These are phyloP conservation scores for Eubasilissa regina DNA, from an alignment of 1,140 invertebrate species.

Conservation along the genomic window DNA sequence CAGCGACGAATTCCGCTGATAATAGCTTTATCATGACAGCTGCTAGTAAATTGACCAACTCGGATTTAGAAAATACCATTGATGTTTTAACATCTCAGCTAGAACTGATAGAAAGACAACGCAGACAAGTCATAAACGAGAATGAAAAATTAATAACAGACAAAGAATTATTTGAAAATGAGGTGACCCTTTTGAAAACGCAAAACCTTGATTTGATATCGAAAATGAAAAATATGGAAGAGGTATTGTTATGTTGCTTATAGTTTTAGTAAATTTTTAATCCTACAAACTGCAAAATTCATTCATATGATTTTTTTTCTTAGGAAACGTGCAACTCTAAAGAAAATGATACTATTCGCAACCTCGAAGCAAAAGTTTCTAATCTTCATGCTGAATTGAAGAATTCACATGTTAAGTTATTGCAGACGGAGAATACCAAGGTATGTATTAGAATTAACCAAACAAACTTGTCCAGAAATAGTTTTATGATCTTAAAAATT, in stretches of 20 bases:
- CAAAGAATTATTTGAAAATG: constrained; percentile 15
- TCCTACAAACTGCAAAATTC: background rate
- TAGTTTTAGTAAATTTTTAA: background rate
- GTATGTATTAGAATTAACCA: constrained; percentile 53
- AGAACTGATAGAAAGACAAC: no score
- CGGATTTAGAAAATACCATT: constrained; percentile 60
- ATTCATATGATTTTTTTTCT: background rate
- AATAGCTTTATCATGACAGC: constrained; percentile 13
- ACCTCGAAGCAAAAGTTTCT: constrained; percentile 62
- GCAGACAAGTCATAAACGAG: no score
- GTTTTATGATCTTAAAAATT: no score
- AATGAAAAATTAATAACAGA: no score
- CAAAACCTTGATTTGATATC: constrained; percentile 38
- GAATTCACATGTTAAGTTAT: constrained; percentile 65
- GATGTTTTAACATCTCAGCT: constrained; percentile 63
- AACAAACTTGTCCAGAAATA: no score
- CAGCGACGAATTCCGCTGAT: background rate
- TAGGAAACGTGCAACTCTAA: constrained; percentile 21
- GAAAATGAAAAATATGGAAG: constrained; percentile 9
- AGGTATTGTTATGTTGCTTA: background rate
- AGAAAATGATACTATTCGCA: constrained; percentile 18
- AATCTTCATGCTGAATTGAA: constrained; percentile 64
- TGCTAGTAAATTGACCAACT: background rate
- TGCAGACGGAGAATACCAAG: constrained; percentile 68
- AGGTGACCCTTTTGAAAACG: constrained; percentile 50